Evolutionary conservation across 2,797 vertebrate genomes (phyloP).

Genomic region (Clamator glandarius): DNA sequence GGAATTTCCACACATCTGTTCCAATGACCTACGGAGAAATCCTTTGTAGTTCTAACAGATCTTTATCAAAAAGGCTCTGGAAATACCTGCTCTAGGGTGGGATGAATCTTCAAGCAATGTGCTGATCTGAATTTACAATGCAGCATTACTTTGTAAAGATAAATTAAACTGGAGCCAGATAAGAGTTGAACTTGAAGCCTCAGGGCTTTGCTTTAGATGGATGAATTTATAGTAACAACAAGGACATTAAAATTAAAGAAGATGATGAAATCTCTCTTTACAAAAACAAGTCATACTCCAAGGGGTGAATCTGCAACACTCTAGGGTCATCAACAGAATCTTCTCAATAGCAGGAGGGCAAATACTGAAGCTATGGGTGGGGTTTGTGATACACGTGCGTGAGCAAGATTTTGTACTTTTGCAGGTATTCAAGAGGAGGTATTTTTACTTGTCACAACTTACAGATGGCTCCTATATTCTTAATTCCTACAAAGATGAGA

Average conservation of each 20-base stretch:
- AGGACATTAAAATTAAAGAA: not conserved
- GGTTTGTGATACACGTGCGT: not conserved
- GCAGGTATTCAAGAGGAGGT: constrained; percentile 96
- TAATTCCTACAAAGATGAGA: constrained; percentile 98
- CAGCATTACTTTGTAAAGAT: not conserved
- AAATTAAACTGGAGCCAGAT: not conserved
- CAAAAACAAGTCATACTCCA: not conserved
- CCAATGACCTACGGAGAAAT: not conserved
- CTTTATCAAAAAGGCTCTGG: not conserved
- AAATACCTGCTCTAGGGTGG: not conserved
- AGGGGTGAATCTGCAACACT: not conserved
- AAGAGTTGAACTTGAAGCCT: not conserved
- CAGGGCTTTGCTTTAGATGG: not conserved
- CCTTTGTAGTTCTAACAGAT: not conserved
- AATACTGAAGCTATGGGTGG: not conserved
- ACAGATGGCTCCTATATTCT: constrained; percentile 97
- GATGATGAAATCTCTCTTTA: not conserved
- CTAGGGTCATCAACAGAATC: not conserved
- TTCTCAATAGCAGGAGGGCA: not conserved
- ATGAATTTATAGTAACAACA: not conserved
- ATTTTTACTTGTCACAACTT: constrained; percentile 96
- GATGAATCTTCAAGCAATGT: not conserved
- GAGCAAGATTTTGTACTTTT: not conserved
- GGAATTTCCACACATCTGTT: not conserved
- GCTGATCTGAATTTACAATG: not conserved